Evolutionary conservation across 2,797 vertebrate genomes (phyloP).

Genomic region (Prionace glauca): DNA sequence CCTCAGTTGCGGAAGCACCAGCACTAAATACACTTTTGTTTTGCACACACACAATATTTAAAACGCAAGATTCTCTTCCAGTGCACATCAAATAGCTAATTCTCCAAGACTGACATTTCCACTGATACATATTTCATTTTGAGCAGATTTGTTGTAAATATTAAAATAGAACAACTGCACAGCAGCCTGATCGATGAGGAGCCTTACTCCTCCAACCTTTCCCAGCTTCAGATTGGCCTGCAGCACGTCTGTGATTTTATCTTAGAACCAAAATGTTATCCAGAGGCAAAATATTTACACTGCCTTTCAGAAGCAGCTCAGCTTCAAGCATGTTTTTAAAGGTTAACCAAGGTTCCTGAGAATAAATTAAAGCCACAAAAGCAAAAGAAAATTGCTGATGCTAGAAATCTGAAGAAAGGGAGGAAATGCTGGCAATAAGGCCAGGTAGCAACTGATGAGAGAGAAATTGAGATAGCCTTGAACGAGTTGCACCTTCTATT

Average conservation of each 20-base stretch:
- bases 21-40: not conserved
- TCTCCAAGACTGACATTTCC: not conserved
- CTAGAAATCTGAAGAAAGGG: not conserved
- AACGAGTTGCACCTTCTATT: too few species aligned
- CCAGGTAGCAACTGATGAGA: not conserved
- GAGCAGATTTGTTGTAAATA: not conserved
- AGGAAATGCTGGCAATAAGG: not conserved
- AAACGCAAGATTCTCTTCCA: not conserved
- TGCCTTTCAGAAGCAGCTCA: not conserved
- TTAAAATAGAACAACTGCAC: not conserved
- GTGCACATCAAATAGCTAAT: not conserved
- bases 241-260: not conserved
- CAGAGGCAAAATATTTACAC: not conserved
- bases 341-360: not conserved
- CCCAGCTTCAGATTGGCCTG: not conserved
- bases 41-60: not conserved
- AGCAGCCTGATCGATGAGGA: not conserved
- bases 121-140: not conserved
- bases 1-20: not conserved
- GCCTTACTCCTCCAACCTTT: not conserved
- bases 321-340: not conserved
- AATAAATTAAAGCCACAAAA: not conserved
- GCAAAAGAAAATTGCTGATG: not conserved
- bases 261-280: not conserved
- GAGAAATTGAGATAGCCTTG: not conserved